A percentile compares a stretch with the other conserved stretches of the same genome.
Conservation (phyloP, 2,797 vertebrate genomes). For the Melopsittacus undulatus region DNA sequence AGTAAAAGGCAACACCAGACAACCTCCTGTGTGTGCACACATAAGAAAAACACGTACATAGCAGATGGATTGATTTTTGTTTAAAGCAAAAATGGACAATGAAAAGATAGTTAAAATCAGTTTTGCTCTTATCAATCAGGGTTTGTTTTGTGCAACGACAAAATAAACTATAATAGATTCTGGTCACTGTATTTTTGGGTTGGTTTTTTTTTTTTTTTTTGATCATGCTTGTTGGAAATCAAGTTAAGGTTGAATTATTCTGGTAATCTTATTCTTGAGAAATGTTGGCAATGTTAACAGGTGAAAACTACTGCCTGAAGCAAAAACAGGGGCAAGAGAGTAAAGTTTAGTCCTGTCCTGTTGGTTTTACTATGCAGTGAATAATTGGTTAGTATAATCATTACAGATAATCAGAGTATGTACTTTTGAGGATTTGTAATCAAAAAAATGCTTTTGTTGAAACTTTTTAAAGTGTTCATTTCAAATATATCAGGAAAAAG, state of each 20-base stretch:
- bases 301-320: background rate
- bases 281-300: background rate
- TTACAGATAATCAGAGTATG: background rate
- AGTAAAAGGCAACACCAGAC: background rate
- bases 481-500: background rate
- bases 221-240: background rate
- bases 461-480: background rate
- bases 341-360: background rate
- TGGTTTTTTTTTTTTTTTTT: background rate
- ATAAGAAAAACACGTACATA: background rate
- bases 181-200: background rate
- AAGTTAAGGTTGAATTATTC: background rate
- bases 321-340: background rate
- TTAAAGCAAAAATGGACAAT: background rate
- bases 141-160: background rate
- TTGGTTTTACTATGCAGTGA: background rate
- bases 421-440: background rate
- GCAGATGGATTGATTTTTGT: background rate
- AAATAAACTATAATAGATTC: background rate
- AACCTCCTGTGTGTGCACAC: background rate
- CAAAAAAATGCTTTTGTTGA: background rate
- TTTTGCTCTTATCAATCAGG: background rate
- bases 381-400: background rate
- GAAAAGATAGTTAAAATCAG: background rate
- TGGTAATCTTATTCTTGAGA: background rate